Evolutionary conservation across 2,888 invertebrate species (phyloP).

Genomic region (Stenotaenia linearis): DNA sequence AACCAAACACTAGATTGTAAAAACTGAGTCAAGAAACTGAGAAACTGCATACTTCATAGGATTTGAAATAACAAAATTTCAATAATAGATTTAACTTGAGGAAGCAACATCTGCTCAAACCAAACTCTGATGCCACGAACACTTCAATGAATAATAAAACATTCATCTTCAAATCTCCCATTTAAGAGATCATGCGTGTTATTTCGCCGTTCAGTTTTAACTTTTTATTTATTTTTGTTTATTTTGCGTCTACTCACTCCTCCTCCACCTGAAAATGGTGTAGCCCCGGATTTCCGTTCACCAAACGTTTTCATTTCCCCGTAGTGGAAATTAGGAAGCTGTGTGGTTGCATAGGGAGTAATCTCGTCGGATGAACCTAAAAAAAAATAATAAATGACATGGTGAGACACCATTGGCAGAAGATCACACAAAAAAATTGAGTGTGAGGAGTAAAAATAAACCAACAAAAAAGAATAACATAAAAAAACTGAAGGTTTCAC

Average conservation of each 20-base stretch:
- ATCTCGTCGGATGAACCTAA: slow-evolving; percentile 30
- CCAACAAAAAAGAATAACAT: background rate
- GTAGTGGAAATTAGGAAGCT: slow-evolving; percentile 31
- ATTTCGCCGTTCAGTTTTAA: no score
- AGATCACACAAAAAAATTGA: background rate
- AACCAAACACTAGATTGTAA: no score
- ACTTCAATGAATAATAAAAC: no score
- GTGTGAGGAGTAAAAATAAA: background rate
- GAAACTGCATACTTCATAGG: no score
- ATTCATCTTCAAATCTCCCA: no score
- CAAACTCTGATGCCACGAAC: no score
- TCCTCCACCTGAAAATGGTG: slow-evolving; percentile 27
- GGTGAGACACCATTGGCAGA: background rate
- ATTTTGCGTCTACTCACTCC: slow-evolving; percentile 5
- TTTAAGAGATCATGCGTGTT: no score
- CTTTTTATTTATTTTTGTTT: background rate
- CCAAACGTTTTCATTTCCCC: slow-evolving; percentile 33
- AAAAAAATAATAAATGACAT: slow-evolving; percentile 8
- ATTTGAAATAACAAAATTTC: no score
- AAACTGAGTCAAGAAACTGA: no score
- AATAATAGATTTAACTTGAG: no score
- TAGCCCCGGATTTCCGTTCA: slow-evolving; percentile 29
- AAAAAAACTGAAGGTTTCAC: background rate
- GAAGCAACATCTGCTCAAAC: no score
- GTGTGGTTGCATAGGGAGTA: slow-evolving; percentile 31